These are phyloP conservation scores for Megalops cyprinoides DNA, from an alignment of 2,797 vertebrate species.

Conservation along the genomic window DNA sequence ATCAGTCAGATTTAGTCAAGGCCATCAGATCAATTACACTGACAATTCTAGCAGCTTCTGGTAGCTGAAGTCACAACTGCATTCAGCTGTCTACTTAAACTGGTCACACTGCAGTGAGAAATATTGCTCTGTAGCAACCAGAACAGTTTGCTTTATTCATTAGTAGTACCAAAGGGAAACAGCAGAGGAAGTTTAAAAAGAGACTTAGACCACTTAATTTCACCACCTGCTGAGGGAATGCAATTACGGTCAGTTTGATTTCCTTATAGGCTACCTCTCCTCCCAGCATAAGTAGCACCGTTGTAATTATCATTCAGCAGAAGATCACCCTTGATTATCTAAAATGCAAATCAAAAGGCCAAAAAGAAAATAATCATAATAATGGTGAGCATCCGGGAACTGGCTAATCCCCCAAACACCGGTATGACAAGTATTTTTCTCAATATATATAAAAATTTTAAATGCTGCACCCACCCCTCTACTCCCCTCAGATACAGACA, in stretches of 20 bases:
- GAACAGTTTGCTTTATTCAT: neutral
- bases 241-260: neutral
- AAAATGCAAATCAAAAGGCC: neutral
- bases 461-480: too few species aligned
- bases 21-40: neutral
- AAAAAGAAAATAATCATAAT: neutral
- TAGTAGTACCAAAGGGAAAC: neutral
- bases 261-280: too few species aligned
- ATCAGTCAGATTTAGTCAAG: neutral
- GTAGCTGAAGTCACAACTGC: neutral
- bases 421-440: too few species aligned
- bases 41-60: neutral
- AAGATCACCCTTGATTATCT: neutral
- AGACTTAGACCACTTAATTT: neutral
- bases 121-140: neutral
- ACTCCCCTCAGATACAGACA: too few species aligned
- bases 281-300: neutral
- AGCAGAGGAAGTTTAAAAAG: neutral
- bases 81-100: neutral
- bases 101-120: neutral
- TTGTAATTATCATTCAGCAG: neutral
- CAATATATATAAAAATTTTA: too few species aligned
- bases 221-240: neutral
- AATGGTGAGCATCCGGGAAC: neutral
- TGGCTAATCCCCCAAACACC: too few species aligned